These are phyloP conservation scores for Mesodorylaimus sp. DNA, from an alignment of 2,888 invertebrate genomes.

Conservation along the genomic window DNA sequence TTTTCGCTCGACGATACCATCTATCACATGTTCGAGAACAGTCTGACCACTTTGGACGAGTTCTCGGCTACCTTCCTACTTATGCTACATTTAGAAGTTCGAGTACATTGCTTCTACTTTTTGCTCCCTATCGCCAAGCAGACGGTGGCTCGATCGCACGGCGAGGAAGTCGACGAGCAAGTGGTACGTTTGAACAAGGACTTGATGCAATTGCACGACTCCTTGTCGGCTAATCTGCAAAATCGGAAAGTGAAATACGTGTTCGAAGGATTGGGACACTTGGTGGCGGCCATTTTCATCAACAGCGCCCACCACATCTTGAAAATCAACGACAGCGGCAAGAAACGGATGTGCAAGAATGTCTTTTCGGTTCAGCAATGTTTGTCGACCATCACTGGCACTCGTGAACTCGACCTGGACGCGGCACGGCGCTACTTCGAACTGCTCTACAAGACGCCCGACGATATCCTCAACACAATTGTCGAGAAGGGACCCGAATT, in stretches of 20 bases:
- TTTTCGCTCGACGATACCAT: too few species aligned
- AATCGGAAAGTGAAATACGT: conserved; percentile 55
- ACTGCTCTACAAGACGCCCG: conserved; percentile 54
- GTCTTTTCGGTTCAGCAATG: conserved; percentile 66
- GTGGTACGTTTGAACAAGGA: conserved; percentile 45
- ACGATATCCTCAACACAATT: conserved; percentile 62
- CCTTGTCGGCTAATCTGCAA: conserved; percentile 47
- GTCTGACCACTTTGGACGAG: conserved; percentile 40
- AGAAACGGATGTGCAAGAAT: conserved; percentile 55
- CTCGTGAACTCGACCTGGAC: conserved; percentile 61
- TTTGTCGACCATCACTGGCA: conserved; percentile 58
- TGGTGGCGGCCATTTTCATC: conserved; percentile 58
- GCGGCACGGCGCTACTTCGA: conserved; percentile 73
- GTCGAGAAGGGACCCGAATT: conserved; percentile 71
- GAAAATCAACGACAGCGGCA: conserved; percentile 57
- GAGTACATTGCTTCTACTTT: conserved; percentile 83
- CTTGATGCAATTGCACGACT: conserved; percentile 35
- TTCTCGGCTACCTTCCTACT: conserved; percentile 73
- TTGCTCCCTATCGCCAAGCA: conserved; percentile 44
- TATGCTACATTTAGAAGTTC: conserved; percentile 72
- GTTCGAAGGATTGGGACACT: conserved; percentile 46
- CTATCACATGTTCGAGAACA: conserved; percentile 15
- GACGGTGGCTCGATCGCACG: conserved; percentile 7
- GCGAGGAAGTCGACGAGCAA: conserved; percentile 22
- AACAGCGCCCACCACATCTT: conserved; percentile 59